Percentiles rank a stretch among this genome's conserved stretches.
phyloP scores from a whole-genome alignment of 1,140 invertebrate species.

The Bursaphelenchus mucronatus region DNA sequence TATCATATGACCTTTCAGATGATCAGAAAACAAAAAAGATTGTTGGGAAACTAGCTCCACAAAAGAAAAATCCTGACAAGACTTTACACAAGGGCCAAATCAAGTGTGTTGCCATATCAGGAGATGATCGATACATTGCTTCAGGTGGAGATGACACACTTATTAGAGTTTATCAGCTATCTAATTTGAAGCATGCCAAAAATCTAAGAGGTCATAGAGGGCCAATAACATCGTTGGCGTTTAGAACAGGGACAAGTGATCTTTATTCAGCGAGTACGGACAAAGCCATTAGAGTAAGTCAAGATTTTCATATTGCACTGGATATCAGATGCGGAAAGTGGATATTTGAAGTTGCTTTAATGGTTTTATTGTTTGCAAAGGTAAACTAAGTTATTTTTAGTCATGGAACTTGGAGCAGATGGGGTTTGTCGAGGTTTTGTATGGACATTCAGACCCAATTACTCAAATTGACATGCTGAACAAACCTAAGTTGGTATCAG shows the following conservation, averaged over 20 bases:
- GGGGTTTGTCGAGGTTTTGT: conserved; percentile 28
- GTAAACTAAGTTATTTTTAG: conserved; percentile 21
- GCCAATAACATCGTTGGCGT: conserved; percentile 33
- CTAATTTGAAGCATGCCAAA: conserved; percentile 28
- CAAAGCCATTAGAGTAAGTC: conserved; percentile 10
- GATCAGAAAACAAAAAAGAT: conserved; percentile 30
- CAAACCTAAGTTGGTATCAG: conserved; percentile 32
- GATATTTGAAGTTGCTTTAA: background rate
- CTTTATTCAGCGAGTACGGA: conserved; percentile 43
- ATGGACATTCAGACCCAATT: conserved; percentile 37
- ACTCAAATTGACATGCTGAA: conserved; percentile 42
- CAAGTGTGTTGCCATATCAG: conserved; percentile 34
- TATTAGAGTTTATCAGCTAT: conserved; percentile 34
- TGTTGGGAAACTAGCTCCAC: conserved; percentile 10
- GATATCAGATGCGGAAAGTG: background rate
- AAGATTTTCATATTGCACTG: background rate
- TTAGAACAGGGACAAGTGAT: conserved; percentile 29
- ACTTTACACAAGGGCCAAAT: conserved; percentile 22
- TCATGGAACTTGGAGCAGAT: conserved; percentile 45
- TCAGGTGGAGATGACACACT: conserved; percentile 33
- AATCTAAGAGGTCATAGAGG: conserved; percentile 35
- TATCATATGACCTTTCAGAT: conserved; percentile 26
- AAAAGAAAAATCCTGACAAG: conserved; percentile 16
- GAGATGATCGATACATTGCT: conserved; percentile 36
- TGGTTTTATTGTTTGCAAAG: background rate